Base-by-base conservation (phyloP, 2,888 invertebrate genomes). In the Lycocerus yunnanus region DNA sequence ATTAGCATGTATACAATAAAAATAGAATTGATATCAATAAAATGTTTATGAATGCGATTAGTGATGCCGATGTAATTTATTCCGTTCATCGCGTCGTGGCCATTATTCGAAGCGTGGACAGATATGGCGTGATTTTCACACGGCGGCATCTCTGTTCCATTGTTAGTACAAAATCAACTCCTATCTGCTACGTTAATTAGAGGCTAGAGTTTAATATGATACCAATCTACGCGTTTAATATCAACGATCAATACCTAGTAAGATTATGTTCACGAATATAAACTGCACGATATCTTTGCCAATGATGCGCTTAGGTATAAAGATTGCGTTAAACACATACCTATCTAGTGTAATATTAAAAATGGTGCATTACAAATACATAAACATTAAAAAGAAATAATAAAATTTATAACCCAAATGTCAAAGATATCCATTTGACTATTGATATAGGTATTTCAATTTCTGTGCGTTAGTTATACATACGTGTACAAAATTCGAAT, bases 181-280 rank as follows among this genome's bases (percentile, higher is more conserved):
- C 74, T 72, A 77, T 74, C 77, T 74, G 77, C 71, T 74, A 74
- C 77, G 73, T 77, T 77, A 77, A 77, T 77, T 77, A 77, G 68
- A 77, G 77, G 74, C 72, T 72, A 72, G 76, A 68, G 72, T 77
- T 77, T 77, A 77, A 72, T 74, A 71, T 68, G 77, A 77, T 77
- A 77, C 72, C 71, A 77, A 77, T 77, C 77, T 74, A 68, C 73
- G 71, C 74, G 74, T 74, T 77, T 77, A 74, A 73, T 77, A 77
- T 72, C 73, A 77, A 69, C 72, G 72, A 77, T 77, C 77, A 67
- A 72, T 74, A 74, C 73, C 72, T 69, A 74, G 71, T 21, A 61
- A 76, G 77, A 77, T 77, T 77, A 77, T 73, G 72, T 74, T 77
- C 74, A 77, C 77, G 77, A 76, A 71, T 69, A 71, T 69, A 74